phyloP scores from a whole-genome alignment of 2,888 invertebrate genomes.

The Marasmarcha lunaedactyla region DNA sequence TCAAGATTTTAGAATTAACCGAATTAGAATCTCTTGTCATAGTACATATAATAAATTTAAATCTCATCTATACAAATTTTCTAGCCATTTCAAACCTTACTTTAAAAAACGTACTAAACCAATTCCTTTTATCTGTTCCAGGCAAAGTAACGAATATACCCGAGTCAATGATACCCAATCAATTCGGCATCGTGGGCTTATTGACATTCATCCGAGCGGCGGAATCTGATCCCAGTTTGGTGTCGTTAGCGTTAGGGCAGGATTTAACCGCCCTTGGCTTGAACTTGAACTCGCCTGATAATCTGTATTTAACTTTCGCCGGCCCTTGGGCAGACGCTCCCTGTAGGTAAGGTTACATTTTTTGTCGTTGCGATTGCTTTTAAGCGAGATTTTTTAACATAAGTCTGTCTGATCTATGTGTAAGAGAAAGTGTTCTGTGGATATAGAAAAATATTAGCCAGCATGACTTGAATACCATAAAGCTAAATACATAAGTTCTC shows the following conservation, averaged over 20 bases:
- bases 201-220: slow-evolving; percentile 98
- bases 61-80: too few relatives aligned
- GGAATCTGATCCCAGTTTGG: slow-evolving; percentile 96
- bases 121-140: slow-evolving; percentile 36
- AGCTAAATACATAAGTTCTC: too few relatives aligned
- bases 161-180: slow-evolving; percentile 98
- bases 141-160: slow-evolving; percentile 99
- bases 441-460: too few relatives aligned
- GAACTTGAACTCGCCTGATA: slow-evolving; percentile 98
- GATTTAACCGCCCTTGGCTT: slow-evolving; percentile 98
- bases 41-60: too few relatives aligned
- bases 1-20: too few relatives aligned
- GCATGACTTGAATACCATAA: too few relatives aligned
- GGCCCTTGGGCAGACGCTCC: slow-evolving; percentile 99
- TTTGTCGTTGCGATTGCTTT: not conserved
- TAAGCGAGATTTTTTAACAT: not conserved
- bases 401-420: too few relatives aligned
- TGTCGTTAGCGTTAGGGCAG: slow-evolving; percentile 96
- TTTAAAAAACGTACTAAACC: too few relatives aligned
- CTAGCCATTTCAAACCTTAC: too few relatives aligned
- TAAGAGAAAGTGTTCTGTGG: too few relatives aligned
- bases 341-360: slow-evolving; percentile 77
- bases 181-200: slow-evolving; percentile 99
- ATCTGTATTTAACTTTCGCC: slow-evolving; percentile 97
- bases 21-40: too few relatives aligned